Evolutionary conservation across 2,113 vertebrate species (phyloP).

Genomic region (Dendrocopos noguchii): DNA sequence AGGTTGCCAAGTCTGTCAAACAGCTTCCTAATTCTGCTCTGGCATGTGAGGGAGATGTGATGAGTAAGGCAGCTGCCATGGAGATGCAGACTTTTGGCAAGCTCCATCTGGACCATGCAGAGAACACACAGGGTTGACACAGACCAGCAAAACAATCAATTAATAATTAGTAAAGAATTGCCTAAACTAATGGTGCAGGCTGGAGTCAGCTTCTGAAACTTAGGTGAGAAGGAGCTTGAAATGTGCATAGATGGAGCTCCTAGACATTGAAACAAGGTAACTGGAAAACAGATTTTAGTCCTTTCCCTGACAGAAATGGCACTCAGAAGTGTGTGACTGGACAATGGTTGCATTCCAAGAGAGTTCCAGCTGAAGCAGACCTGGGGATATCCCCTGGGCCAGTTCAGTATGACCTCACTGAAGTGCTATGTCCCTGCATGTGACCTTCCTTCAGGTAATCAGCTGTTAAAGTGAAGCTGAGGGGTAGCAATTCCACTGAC

Average conservation of each 20-base stretch:
- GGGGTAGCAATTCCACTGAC: background rate
- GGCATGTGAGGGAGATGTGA: background rate
- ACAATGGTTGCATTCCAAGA: background rate
- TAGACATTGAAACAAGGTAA: background rate
- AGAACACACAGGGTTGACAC: background rate
- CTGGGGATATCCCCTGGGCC: too few species aligned
- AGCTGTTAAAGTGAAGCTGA: background rate
- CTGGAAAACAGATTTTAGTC: background rate
- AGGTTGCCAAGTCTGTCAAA: background rate
- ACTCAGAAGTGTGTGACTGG: background rate
- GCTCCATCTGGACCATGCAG: background rate
- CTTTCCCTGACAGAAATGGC: background rate
- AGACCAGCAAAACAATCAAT: background rate
- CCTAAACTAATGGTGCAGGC: background rate
- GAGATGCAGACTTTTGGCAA: background rate
- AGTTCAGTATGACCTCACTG: background rate
- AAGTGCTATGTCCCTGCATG: background rate
- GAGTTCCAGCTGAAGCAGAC: background rate
- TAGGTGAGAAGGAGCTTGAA: background rate
- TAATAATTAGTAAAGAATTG: background rate
- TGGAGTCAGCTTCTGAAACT: background rate
- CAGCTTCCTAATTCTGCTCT: background rate
- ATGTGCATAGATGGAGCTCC: background rate
- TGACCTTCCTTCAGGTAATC: background rate
- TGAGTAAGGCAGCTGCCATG: background rate